Evolutionary conservation across 1,140 invertebrate genomes (phyloP), one percentile per base, ranked within the genome.

Genomic region (Drosophila chauvacae): DNA sequence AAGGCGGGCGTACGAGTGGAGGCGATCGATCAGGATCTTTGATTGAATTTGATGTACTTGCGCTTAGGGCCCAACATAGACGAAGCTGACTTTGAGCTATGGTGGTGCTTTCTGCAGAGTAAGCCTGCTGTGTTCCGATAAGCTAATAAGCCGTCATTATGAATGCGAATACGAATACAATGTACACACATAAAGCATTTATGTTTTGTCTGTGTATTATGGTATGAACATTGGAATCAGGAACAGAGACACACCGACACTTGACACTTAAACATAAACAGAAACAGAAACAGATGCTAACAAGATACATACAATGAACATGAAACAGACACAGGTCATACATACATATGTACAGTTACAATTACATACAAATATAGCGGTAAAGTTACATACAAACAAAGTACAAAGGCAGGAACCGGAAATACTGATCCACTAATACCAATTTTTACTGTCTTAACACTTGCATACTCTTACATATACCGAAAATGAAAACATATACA

Each of bases 81-180:
- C 81, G 85, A 88, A 88, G 71, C 84, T 88, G 84, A 80, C 85
- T 91, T 92, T 92, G 91, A 92, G 91, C 88, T 91, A 86, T 92
- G 91, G 91, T 91, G 91, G 91, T 92, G 90, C 91, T 92, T 92
- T 92, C 91, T 92, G 86, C 91, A 86, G 91, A 92, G 91, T 77
- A 69, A 83, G 80, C 77, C 81, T 75, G 69, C 70, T 82, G 70
- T 90, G 81, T 88, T 91, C 72, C 62, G 60, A 87, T 77, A 63
- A 70, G 84, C 80, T 57, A 23, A 55, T 44, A 55, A 70, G 58
- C 76, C 68, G 59, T 68, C 61, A 70, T 62, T 53, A 74, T 66
- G 41, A 74, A 59, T 81, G 68, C 55, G 51, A 84, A 55, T 70
- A 48, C 48, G 16, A 56, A 75, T 86, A 91, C 80, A 74, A 83